These are phyloP conservation scores for Sycophaga agraensis DNA, from an alignment of 1,140 invertebrate species.

Conservation along the genomic window DNA sequence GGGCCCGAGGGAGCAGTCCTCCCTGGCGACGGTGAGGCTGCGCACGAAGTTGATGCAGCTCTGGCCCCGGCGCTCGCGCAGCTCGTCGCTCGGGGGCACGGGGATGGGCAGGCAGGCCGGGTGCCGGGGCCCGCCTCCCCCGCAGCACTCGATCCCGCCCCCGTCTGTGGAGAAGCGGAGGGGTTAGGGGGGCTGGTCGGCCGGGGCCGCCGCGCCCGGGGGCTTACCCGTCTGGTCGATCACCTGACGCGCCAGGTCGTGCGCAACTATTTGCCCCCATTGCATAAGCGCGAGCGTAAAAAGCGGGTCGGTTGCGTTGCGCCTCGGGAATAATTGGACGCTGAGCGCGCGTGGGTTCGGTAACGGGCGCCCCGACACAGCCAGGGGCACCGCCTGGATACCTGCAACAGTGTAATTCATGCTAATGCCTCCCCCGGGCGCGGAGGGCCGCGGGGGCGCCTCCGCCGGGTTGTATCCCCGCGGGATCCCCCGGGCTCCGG, in stretches of 20 bases:
- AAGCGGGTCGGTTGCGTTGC: constrained; percentile 47
- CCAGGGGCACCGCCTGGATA: constrained; percentile 53
- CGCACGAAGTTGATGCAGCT: constrained; percentile 66
- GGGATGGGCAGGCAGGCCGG: constrained; percentile 74
- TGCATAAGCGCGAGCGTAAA: constrained; percentile 56
- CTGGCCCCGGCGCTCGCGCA: constrained; percentile 65
- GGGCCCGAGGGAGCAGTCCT: constrained; percentile 70
- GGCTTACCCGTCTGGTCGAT: constrained; percentile 57
- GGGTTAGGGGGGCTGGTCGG: too few species aligned
- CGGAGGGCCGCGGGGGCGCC: too few species aligned
- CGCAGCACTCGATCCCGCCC: constrained; percentile 60
- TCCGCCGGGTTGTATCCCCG: too few species aligned
- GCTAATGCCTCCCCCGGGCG: too few species aligned
- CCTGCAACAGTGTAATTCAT: constrained; percentile 41
- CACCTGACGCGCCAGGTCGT: constrained; percentile 57
- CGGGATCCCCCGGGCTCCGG: too few species aligned
- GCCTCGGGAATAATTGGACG: constrained; percentile 52
- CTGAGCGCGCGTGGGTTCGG: constrained; percentile 58
- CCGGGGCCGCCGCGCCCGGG: too few species aligned
- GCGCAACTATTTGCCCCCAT: constrained; percentile 64
- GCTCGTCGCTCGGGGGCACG: constrained; percentile 66
- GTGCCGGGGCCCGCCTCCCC: constrained; percentile 49
- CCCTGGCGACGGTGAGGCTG: constrained; percentile 54
- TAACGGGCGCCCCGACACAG: constrained; percentile 49
- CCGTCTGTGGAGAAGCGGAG: constrained; percentile 43